Evolutionary conservation across 2,113 vertebrate genomes (phyloP), one percentile per base, ranked within the genome.

Genomic region (Sigmodon hispidus): DNA sequence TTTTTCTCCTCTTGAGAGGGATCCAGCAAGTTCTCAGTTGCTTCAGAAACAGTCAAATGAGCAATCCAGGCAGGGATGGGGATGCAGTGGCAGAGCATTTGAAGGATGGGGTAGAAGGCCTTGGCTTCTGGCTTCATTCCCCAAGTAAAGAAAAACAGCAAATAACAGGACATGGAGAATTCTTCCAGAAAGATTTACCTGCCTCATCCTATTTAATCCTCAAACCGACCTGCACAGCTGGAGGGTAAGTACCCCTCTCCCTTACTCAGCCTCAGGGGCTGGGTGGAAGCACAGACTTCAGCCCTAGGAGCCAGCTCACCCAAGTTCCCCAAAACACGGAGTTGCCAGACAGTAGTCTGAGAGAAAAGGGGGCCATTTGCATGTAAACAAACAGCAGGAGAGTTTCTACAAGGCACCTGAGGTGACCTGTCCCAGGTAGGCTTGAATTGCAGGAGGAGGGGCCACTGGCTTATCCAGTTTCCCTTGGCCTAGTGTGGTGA

Each of bases 301-400:
- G 83, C 48, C 21, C 7, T 3, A 5, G n/a, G 29, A 79, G 36
- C 3, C 3, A 5, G 31, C 24, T 92, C 36, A 3, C 34, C 21
- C 67, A 21, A 16, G 17, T n/a, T 89, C 63, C 84, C 61, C 43
- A 73, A 67, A 92, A 59, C 5, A 8, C 29, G 12, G 63, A 77
- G 77, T 19, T 59, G 36, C 43, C 61, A 69, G 87, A 36, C 52
- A 5, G n/a, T 55, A 9, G 22, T 52, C 69, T 3, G n/a, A 79
- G n/a, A 79, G 36, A 45, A 86, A 79, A 87, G 79, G 48, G 48
- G 87, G 43, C 34, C 65, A 29, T 94, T 59, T 70, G 72, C 76
- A 76, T n/a, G 76, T 65, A 95, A 50, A 92, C 73, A 59, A 72
- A 72, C 72, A 75, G 79, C 21, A 59, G 61, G 0, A 2, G 29